These are phyloP conservation scores for Philypnodon macrostomus DNA, from an alignment of 2,797 vertebrate genomes.

Conservation along the genomic window DNA sequence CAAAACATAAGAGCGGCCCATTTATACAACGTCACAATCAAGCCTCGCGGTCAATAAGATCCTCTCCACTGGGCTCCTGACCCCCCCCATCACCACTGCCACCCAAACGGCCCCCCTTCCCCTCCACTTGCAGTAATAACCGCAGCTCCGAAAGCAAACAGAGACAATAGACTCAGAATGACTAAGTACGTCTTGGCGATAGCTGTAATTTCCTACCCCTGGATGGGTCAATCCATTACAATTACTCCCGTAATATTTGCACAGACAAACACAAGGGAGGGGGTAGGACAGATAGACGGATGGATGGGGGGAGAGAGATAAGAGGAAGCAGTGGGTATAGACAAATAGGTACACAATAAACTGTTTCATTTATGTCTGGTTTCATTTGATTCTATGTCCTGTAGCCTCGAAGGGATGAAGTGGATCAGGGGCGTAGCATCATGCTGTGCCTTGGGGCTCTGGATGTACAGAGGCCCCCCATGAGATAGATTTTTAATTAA, in stretches of 20 bases:
- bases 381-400: no score
- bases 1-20: conserved; percentile 12
- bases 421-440: no score
- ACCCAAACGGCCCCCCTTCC: neutral
- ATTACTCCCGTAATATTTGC: conserved; percentile 68
- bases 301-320: neutral
- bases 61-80: neutral
- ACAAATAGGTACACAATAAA: conserved; percentile 57
- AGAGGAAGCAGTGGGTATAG: neutral
- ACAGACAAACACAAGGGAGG: conserved; percentile 60
- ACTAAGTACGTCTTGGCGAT: conserved; percentile 47
- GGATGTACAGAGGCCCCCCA: no score
- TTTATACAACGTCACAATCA: conserved; percentile 17
- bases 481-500: no score
- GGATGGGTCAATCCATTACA: conserved; percentile 30
- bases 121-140: conserved; percentile 28
- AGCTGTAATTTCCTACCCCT: conserved; percentile 58
- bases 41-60: conserved; percentile 25
- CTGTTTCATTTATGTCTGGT: conserved; percentile 71
- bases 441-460: no score
- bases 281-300: conserved; percentile 38
- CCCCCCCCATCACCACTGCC: neutral
- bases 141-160: conserved; percentile 49
- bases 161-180: conserved; percentile 59
- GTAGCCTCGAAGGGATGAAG: no score